These are phyloP conservation scores for Physocephala rufipes DNA, from an alignment of 2,888 invertebrate species.

Conservation along the genomic window DNA sequence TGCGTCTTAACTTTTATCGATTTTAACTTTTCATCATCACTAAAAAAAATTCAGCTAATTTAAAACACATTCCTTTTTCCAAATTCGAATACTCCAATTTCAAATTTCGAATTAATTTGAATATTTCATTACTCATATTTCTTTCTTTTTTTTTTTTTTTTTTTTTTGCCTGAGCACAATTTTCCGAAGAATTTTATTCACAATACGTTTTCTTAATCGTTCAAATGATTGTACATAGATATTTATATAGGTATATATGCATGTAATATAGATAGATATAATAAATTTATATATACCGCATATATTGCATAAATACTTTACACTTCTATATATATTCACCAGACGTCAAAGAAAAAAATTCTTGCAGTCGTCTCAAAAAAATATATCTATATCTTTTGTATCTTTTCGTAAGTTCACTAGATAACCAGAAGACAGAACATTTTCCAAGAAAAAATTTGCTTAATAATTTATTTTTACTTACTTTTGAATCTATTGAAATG, in stretches of 20 bases:
- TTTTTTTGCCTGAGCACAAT: not conserved
- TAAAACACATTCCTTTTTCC: not conserved
- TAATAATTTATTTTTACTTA: conserved; percentile 57
- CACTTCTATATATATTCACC: too few species aligned
- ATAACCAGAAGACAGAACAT: conserved; percentile 47
- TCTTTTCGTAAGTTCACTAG: conserved; percentile 38
- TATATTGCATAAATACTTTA: too few species aligned
- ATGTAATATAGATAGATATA: not conserved
- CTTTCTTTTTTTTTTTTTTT: too few species aligned
- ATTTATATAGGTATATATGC: conserved; percentile 1
- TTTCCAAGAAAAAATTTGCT: not conserved
- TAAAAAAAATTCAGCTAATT: not conserved
- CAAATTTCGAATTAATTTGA: too few species aligned
- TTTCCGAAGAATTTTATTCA: not conserved
- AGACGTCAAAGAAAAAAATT: too few species aligned
- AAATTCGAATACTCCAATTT: too few species aligned
- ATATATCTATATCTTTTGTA: too few species aligned
- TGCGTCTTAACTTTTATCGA: conserved; percentile 65
- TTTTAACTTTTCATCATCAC: conserved; percentile 45
- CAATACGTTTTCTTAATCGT: not conserved
- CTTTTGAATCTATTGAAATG: conserved; percentile 63
- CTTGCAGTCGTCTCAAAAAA: too few species aligned
- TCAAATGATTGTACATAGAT: not conserved
- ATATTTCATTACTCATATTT: not conserved
- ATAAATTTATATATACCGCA: too few species aligned